Conservation (phyloP, 1,140 invertebrate species). For the Heliconius nattereri region DNA sequence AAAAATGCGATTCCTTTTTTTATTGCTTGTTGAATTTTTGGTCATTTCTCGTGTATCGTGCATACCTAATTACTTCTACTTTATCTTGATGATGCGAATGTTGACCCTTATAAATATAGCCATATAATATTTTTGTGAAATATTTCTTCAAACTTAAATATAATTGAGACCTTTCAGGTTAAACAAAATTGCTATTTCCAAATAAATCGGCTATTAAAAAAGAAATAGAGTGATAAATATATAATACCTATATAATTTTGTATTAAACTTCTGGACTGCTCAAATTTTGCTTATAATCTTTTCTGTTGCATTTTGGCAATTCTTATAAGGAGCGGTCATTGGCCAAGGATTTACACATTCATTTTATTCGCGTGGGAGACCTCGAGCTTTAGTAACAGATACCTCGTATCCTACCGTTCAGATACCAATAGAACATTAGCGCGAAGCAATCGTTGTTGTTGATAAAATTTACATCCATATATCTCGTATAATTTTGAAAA, state of each 20-base stretch:
- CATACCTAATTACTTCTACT: too few relatives aligned
- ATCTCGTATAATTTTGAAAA: conserved; percentile 27
- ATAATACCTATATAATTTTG: background rate
- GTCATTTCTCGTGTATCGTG: too few relatives aligned
- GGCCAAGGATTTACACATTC: conserved; percentile 66
- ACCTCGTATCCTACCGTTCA: conserved; percentile 51
- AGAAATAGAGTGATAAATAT: background rate
- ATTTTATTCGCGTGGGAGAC: conserved; percentile 65
- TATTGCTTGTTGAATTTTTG: too few relatives aligned
- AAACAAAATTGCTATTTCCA: too few relatives aligned
- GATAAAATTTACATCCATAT: background rate
- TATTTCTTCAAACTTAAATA: too few relatives aligned
- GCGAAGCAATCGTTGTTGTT: conserved; percentile 29
- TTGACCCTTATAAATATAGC: too few relatives aligned
- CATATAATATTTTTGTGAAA: too few relatives aligned
- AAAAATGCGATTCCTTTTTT: too few relatives aligned
- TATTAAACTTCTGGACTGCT: background rate
- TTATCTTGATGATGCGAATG: too few relatives aligned
- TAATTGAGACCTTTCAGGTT: too few relatives aligned
- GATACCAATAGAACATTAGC: conserved; percentile 44
- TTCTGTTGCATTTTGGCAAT: conserved; percentile 45
- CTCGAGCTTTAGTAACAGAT: conserved; percentile 53
- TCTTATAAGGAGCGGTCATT: conserved; percentile 65
- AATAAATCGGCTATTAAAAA: background rate
- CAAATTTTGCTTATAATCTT: conserved; percentile 5